Conservation (phyloP, 2,888 invertebrate species). For the Lasioglossum lativentre region DNA sequence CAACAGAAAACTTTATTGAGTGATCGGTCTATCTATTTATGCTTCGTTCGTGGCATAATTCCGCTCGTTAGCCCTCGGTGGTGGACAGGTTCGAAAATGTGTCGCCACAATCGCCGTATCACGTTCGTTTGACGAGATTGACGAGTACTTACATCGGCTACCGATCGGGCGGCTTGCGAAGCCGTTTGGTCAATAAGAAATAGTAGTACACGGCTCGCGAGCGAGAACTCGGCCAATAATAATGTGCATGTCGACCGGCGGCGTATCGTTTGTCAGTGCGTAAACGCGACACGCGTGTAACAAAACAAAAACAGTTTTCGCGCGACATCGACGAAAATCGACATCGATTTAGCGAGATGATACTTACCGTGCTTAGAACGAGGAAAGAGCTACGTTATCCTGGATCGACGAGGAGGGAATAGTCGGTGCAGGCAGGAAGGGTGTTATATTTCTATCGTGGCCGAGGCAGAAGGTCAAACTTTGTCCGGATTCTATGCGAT, state of each 20-base stretch:
- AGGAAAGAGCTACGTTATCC: slow-evolving; percentile 10
- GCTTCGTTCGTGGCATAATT: background rate
- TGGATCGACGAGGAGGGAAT: slow-evolving; percentile 25
- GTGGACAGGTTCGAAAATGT: background rate
- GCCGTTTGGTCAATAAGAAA: slow-evolving; percentile 73
- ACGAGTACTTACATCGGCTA: slow-evolving; percentile 40
- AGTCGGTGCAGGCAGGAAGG: background rate
- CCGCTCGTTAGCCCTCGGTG: background rate
- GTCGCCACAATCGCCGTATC: slow-evolving; percentile 22
- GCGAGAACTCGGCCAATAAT: slow-evolving; percentile 40
- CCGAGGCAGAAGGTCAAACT: slow-evolving; percentile 60
- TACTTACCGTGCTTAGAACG: slow-evolving; percentile 6
- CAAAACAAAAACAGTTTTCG: background rate
- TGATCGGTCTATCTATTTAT: background rate
- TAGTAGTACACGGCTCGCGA: slow-evolving; percentile 27
- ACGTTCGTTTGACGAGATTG: slow-evolving; percentile 33
- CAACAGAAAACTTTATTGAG: background rate
- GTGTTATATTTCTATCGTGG: slow-evolving; percentile 18
- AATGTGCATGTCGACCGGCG: slow-evolving; percentile 37
- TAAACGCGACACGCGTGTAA: slow-evolving; percentile 14
- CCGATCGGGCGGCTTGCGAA: slow-evolving; percentile 60
- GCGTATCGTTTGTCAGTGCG: slow-evolving; percentile 27
- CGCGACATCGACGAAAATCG: background rate
- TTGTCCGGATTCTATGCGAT: slow-evolving; percentile 56
- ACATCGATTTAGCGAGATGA: slow-evolving; percentile 18